Evolutionary conservation across 35 echinoderm and acorn worm species (phyloP), one percentile per base, ranked within the genome.

Genomic region (Acanthaster planci): DNA sequence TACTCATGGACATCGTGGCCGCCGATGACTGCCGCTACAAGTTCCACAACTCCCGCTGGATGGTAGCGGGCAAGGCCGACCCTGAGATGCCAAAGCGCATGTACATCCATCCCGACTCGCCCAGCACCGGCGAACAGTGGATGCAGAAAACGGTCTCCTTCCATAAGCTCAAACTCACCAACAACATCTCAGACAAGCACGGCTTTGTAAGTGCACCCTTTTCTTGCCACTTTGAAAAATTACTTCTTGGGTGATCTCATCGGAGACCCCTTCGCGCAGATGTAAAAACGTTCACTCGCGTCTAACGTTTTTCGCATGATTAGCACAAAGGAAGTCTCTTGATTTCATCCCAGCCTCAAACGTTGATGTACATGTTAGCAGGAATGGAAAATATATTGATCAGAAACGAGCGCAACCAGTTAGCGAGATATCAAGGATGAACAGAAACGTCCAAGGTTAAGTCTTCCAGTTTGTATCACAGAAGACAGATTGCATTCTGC

Each of bases 111-210:
- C 96, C 96, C 0, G 96, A 99, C 55, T 99, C 96, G 0, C 95
- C 96, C 30, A 94, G 92, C 84, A 94, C 96, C 3, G 96, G 96
- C 12, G 96, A 99, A 37, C 96, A 99, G 51, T 99, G 96, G 96
- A 99, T 99, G 96, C 96, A 99, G 89, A 99, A 99, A 84, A 82
- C 90, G 34, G 96, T 99, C 2, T 99, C 96, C 19, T 99, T 99
- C 83, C 96, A 99, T 42, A 99, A 99, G 80, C 89, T 99, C 40
- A 99, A 99, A 77, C 89, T 99, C 34, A 99, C 96, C 59, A 99
- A 99, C 67, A 99, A 99, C 86, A 99, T 99, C 77, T 99, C 96
- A 10, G 96, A 99, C 75, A 99, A 99, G 79, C 96, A 99, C 86
- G 96, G 96, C 80, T 99, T 94, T 81, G 96, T 99, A 89, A 99